A percentile compares a stretch with the other conserved stretches of the same genome.
Conservation (phyloP, 2,888 invertebrate species). For the Salticus scenicus region DNA sequence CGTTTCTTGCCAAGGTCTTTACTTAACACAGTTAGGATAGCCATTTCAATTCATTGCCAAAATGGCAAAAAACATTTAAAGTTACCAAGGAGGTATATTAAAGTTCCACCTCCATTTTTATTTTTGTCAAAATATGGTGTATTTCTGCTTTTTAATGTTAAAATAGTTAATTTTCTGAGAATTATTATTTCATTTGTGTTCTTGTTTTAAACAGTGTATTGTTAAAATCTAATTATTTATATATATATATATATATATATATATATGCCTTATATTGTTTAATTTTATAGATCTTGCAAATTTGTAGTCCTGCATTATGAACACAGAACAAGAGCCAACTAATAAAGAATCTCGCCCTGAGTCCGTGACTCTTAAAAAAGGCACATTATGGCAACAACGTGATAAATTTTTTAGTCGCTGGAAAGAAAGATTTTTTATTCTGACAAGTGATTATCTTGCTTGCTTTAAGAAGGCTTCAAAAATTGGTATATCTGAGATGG, state of each 20-base stretch:
- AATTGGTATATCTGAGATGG: constrained; percentile 73
- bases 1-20: too few relatives aligned
- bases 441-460: constrained; percentile 72
- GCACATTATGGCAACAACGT: constrained; percentile 72
- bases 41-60: too few relatives aligned
- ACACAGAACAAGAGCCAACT: constrained; percentile 42
- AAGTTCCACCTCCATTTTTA: too few relatives aligned
- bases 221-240: too few relatives aligned
- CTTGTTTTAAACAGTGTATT: too few relatives aligned
- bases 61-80: too few relatives aligned
- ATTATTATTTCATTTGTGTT: too few relatives aligned
- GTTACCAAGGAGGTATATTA: too few relatives aligned
- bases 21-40: too few relatives aligned
- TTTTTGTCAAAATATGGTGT: too few relatives aligned
- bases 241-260: background rate
- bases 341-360: constrained; percentile 63
- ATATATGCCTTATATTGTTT: background rate
- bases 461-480: constrained; percentile 73
- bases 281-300: constrained; percentile 33
- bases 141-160: too few relatives aligned
- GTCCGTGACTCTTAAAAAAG: constrained; percentile 72
- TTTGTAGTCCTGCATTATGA: constrained; percentile 50
- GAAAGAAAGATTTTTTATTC: constrained; percentile 73
- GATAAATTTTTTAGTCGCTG: constrained; percentile 72
- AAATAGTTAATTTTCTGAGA: too few relatives aligned